Base-by-base conservation (phyloP, 1,140 invertebrate genomes). In the Lucilia sericata region DNA sequence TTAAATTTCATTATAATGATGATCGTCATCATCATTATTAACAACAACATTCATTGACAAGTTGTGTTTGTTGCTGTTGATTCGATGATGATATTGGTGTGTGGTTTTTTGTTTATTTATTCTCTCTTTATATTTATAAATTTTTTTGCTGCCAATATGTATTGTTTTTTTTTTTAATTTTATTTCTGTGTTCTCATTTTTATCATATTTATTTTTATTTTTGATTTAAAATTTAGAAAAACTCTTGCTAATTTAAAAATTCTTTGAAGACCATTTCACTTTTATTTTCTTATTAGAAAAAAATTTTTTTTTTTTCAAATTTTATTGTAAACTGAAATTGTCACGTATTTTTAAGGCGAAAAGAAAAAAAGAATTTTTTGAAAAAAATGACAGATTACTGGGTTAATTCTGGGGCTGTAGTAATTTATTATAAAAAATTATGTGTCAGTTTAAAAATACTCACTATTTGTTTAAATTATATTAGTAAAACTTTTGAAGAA, bases 1-100 rank as follows among this genome's bases (percentile, higher is more conserved):
- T 21, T 70, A 70, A 70, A 70, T 70, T 70, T 70, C n/a, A 70
- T 70, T 19, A 70, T 70, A n/a, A 70, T 70, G 55, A 60, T n/a
- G 14, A 60, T 60, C n/a, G 25, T 21, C 65, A 25, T 10, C n/a
- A 70, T 9, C 65, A 25, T 10, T 5, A 70, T 9, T 7, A 55
- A 21, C 19, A 70, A 21, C n/a, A 70, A 70, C 65, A 70, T 25
- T 65, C 21, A 70, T 70, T 70, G 65, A 21, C 65, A 21, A 21
- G 65, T 70, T 70, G 19, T 70, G 9, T 42, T 42, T 42, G 42
- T 25, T 70, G 65, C 5, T n/a, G 51, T 55, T 17, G 12, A n/a
- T 55, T 12, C 51, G 51, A 42, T 42, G 42, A 42, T 42, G 42
- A 42, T 36, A 8, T 4, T 42, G 42, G 42, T 42, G 42, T 42